Conservation (phyloP, 2,113 vertebrate species). For the Burhinus oedicnemus region DNA sequence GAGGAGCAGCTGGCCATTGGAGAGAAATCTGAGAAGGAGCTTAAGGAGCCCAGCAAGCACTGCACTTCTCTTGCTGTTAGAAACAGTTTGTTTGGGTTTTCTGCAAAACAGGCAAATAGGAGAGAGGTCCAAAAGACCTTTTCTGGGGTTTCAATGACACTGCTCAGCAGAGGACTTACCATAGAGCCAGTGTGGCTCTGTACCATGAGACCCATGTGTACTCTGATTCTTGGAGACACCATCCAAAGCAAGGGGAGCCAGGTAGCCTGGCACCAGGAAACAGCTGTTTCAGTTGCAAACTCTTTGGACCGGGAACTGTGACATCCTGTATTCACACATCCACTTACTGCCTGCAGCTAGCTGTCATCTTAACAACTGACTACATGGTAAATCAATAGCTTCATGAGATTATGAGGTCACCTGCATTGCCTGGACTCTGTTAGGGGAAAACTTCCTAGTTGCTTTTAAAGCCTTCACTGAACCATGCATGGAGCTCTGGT, state of each 20-base stretch:
- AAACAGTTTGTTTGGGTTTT: not conserved
- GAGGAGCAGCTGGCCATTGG: not conserved
- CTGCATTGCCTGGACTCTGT: not conserved
- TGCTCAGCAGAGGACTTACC: rapidly evolving
- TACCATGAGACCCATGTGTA: rapidly evolving
- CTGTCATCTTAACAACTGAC: not conserved
- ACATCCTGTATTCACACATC: not conserved
- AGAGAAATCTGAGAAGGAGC: not conserved
- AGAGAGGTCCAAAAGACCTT: not conserved
- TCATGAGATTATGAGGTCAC: not conserved
- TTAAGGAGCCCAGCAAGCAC: not conserved
- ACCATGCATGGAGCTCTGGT: not conserved
- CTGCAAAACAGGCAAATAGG: not conserved
- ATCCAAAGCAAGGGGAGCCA: not conserved
- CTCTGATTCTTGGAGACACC: not conserved
- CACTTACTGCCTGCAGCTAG: not conserved
- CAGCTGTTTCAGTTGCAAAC: not conserved
- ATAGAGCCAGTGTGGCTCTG: not conserved
- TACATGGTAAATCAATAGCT: not conserved
- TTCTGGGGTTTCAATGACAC: not conserved
- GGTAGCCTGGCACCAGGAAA: not conserved
- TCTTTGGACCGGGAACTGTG: not conserved
- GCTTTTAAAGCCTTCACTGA: not conserved
- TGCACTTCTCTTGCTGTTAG: not conserved
- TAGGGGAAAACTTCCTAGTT: not conserved